phyloP scores from a whole-genome alignment of 1,140 invertebrate species.

The Aphelenchoides fujianensis region DNA sequence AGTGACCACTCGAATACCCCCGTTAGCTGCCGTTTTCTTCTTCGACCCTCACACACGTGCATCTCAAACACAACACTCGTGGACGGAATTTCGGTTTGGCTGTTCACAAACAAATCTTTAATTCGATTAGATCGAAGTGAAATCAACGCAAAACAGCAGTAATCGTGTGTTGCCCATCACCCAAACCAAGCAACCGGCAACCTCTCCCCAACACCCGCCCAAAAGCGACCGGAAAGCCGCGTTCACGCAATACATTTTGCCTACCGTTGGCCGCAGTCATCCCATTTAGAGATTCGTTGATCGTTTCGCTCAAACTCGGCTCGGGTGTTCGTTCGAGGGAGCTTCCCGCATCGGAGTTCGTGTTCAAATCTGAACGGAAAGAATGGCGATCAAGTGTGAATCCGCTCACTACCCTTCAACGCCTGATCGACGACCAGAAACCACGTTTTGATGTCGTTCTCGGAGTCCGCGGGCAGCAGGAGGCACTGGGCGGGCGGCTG shows the following conservation, averaged over 20 bases:
- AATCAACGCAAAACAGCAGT: no score
- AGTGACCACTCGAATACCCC: no score
- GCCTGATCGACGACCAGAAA: slow-evolving; percentile 39
- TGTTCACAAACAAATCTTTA: no score
- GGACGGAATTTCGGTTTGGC: no score
- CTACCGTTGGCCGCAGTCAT: slow-evolving; percentile 25
- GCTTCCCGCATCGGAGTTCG: background rate
- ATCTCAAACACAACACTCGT: no score
- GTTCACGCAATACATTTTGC: background rate
- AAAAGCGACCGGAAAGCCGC: background rate
- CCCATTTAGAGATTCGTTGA: slow-evolving; percentile 24
- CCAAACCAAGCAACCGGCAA: background rate
- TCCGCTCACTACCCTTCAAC: slow-evolving; percentile 40
- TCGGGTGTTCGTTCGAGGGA: slow-evolving; percentile 5
- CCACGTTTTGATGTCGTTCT: slow-evolving; percentile 37
- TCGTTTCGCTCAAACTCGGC: slow-evolving; percentile 12
- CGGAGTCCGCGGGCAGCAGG: slow-evolving; percentile 33
- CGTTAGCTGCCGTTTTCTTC: no score
- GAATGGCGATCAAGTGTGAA: background rate
- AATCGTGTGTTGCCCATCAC: no score
- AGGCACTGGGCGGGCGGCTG: slow-evolving; percentile 12
- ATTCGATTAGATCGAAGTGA: no score
- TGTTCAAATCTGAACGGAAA: background rate
- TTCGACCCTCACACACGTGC: no score
- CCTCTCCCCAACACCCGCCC: background rate